Percentiles rank a stretch among this genome's conserved stretches.
Evolutionary conservation across 2,888 invertebrate genomes (phyloP).

Genomic region (Drosophila falleni): DNA sequence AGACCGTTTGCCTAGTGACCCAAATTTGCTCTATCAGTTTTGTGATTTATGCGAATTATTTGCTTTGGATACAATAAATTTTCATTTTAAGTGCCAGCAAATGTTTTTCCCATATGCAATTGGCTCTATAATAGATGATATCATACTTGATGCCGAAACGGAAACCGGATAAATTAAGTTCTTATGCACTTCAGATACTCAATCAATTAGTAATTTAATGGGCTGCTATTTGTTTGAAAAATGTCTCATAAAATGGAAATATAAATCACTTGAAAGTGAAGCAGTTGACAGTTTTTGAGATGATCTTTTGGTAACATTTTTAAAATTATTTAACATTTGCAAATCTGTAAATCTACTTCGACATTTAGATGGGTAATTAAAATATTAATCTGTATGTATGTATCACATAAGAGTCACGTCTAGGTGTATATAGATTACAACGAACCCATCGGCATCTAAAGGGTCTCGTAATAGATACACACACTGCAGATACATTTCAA

Average conservation of each 20-base stretch:
- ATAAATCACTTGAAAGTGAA: not conserved
- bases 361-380: not conserved
- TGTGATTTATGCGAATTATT: constrained; percentile 77
- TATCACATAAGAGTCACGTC: not conserved
- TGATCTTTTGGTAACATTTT: not conserved
- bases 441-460: constrained; percentile 38
- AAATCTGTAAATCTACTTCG: not conserved
- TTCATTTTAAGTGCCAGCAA: constrained; percentile 33
- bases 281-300: not conserved
- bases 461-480: constrained; percentile 40
- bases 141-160: constrained; percentile 26
- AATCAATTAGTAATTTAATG: constrained; percentile 14
- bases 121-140: constrained; percentile 28
- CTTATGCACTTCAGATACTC: constrained; percentile 40
- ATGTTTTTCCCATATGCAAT: constrained; percentile 12
- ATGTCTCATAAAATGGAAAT: not conserved
- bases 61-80: constrained; percentile 53
- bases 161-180: constrained; percentile 44
- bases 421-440: constrained; percentile 12
- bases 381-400: not conserved
- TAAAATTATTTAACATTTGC: not conserved
- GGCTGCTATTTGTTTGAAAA: not conserved
- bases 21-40: constrained; percentile 44
- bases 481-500: constrained; percentile 69
- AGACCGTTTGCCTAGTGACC: constrained; percentile 58